phyloP scores from a whole-genome alignment of 1,140 invertebrate species.

The Cheumatopsyche charites region DNA sequence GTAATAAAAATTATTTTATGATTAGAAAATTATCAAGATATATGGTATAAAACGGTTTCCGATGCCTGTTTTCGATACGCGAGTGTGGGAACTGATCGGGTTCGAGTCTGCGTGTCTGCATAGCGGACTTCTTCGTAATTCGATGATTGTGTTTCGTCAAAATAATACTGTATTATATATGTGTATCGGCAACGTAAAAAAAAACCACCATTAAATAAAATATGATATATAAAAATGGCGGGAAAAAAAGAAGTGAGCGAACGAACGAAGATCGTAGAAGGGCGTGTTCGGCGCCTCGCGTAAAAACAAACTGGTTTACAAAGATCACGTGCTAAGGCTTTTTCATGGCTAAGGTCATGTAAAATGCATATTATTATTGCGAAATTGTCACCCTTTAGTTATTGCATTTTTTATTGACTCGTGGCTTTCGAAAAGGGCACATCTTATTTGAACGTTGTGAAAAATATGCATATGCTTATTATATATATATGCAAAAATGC shows the following conservation, averaged over 20 bases:
- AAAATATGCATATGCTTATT: no score
- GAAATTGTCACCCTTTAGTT: no score
- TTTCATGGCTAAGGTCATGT: slow-evolving; percentile 31
- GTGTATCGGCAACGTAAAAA: not conserved
- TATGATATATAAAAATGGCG: slow-evolving; percentile 12
- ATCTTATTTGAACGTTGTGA: no score
- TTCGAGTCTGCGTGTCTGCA: slow-evolving; percentile 20
- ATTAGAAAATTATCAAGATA: not conserved
- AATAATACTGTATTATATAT: slow-evolving; percentile 12
- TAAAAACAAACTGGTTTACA: slow-evolving; percentile 36
- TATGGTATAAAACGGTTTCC: not conserved
- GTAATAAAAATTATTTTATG: not conserved
- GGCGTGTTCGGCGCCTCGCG: slow-evolving; percentile 35
- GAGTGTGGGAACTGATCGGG: slow-evolving; percentile 32
- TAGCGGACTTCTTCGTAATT: slow-evolving; percentile 34
- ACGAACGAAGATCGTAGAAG: slow-evolving; percentile 27
- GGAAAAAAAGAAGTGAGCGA: not conserved
- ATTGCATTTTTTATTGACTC: no score
- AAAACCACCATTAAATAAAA: not conserved
- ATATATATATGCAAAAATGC: no score
- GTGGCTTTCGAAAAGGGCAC: no score
- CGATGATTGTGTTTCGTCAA: slow-evolving; percentile 36
- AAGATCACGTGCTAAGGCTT: slow-evolving; percentile 28
- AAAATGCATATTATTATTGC: not conserved
- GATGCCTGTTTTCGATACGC: slow-evolving; percentile 7